phyloP scores from a whole-genome alignment of 2,113 vertebrate species.

The Aphelocoma coerulescens region DNA sequence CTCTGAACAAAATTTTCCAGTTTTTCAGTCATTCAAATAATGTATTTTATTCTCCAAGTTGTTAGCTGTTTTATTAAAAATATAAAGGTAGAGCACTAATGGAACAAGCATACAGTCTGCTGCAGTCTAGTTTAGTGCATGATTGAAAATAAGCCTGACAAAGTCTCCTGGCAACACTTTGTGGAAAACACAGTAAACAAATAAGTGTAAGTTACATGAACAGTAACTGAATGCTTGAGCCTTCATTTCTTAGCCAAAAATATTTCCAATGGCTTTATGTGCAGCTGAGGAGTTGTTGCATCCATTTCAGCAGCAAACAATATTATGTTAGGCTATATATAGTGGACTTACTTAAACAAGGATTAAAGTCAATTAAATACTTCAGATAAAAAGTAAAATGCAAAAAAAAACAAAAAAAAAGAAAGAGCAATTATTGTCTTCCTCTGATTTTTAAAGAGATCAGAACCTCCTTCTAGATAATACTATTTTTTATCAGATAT shows the following conservation, averaged over 20 bases:
- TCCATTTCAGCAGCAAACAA: background rate
- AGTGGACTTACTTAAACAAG: background rate
- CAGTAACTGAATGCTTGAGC: background rate
- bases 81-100: background rate
- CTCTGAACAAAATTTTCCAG: background rate
- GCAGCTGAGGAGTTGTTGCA: background rate
- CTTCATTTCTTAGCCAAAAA: background rate
- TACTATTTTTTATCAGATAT: background rate
- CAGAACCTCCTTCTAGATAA: background rate
- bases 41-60: background rate
- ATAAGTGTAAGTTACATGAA: background rate
- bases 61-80: background rate
- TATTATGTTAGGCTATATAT: background rate
- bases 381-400: background rate
- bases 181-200: background rate
- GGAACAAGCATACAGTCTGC: background rate
- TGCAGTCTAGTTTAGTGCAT: background rate
- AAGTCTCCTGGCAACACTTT: slow-evolving; percentile 17
- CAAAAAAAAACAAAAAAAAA: background rate
- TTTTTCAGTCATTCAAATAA: background rate
- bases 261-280: background rate
- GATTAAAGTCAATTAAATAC: background rate
- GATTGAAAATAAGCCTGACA: background rate
- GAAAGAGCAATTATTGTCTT: background rate
- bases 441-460: background rate